Evolutionary conservation across 2,113 vertebrate species (phyloP).

Genomic region (Rhizomys pruinosus): DNA sequence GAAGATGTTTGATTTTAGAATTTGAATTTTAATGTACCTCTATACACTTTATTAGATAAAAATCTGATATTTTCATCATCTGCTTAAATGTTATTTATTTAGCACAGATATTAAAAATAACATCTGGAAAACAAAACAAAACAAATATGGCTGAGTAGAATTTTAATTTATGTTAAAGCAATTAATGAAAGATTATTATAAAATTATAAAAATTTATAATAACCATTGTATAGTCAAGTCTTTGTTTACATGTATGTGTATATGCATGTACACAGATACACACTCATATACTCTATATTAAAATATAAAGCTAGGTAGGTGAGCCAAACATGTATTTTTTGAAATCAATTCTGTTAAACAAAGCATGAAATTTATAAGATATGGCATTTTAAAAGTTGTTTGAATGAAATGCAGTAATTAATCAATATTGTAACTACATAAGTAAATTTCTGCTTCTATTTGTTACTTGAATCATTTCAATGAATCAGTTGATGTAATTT

Average conservation of each 20-base stretch:
- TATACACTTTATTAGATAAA: conserved; percentile 61
- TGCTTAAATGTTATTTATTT: conserved; percentile 81
- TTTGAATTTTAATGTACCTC: conserved; percentile 56
- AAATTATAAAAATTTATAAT: not conserved
- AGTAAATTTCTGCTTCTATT: not conserved
- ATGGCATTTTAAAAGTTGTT: not conserved
- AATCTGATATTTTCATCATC: conserved; percentile 57
- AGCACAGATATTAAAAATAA: conserved; percentile 76
- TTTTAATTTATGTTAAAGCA: not conserved
- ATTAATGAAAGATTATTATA: no score
- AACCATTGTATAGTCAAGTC: not conserved
- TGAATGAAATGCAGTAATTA: not conserved
- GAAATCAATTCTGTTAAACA: not conserved
- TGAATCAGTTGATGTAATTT: not conserved
- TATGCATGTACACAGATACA: not conserved
- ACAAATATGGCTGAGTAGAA: not conserved
- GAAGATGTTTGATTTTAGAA: conserved; percentile 70
- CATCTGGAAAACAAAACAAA: no score
- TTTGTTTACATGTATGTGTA: not conserved
- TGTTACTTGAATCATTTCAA: not conserved
- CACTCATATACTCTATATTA: not conserved
- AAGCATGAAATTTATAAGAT: not conserved
- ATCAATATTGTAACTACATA: not conserved
- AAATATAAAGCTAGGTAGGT: not conserved
- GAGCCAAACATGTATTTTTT: not conserved